These are phyloP conservation scores for Cylindroiulus punctatus DNA, from an alignment of 2,888 invertebrate genomes.

Conservation along the genomic window DNA sequence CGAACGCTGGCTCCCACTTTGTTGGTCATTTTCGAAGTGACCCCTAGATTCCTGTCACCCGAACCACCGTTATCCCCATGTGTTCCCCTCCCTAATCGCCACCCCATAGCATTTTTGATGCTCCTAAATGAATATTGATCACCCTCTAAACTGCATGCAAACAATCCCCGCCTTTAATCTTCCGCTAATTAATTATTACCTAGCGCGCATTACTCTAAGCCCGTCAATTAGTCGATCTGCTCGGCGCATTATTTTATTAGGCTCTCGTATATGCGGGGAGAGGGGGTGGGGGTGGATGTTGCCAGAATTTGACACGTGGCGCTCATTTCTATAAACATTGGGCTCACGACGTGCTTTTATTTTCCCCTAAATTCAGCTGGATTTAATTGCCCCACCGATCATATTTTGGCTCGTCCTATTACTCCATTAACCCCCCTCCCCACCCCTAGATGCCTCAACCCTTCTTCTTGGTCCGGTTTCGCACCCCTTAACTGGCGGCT, in stretches of 20 bases:
- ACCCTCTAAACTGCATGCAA: slow-evolving; percentile 51
- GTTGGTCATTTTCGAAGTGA: neutral
- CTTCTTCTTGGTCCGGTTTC: neutral
- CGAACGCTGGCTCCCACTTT: neutral
- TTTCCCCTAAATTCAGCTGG: neutral
- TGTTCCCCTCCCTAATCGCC: neutral
- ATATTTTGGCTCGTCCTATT: neutral
- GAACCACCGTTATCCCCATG: neutral
- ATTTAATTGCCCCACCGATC: neutral
- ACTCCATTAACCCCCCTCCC: neutral
- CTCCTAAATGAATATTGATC: slow-evolving; percentile 54
- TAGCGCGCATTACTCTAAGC: slow-evolving; percentile 55
- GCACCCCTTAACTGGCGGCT: neutral
- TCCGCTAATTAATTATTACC: slow-evolving; percentile 57
- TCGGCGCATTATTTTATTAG: slow-evolving; percentile 56
- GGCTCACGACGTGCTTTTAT: neutral
- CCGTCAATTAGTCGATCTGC: slow-evolving; percentile 54
- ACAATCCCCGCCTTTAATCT: slow-evolving; percentile 56
- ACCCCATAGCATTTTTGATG: slow-evolving; percentile 51
- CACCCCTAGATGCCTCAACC: too few species aligned
- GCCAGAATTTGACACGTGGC: slow-evolving; percentile 11
- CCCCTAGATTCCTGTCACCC: neutral
- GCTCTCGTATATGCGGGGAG: neutral
- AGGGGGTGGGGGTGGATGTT: neutral
- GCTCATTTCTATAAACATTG: neutral